A percentile compares a stretch with the other conserved stretches of the same genome.
These are phyloP conservation scores for Xestia c-nigrum DNA, from an alignment of 2,888 invertebrate species.

Conservation along the genomic window DNA sequence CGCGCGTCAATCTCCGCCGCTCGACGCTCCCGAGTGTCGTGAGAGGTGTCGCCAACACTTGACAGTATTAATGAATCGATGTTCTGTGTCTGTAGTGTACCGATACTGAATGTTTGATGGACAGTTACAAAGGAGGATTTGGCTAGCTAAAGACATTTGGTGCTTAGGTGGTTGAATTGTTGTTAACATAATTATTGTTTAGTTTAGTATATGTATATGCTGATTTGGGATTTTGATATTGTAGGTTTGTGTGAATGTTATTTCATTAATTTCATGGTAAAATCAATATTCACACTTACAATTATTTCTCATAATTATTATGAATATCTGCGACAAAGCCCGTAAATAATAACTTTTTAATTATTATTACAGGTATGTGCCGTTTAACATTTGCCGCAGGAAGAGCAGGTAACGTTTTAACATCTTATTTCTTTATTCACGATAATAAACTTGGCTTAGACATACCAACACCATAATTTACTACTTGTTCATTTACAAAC, in stretches of 20 bases:
- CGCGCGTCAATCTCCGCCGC: conserved; percentile 68
- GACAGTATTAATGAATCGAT: conserved; percentile 67
- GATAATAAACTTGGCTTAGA: conserved; percentile 61
- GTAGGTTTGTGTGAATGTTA: background rate
- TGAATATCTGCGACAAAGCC: background rate
- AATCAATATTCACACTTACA: background rate
- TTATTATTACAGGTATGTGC: conserved; percentile 76
- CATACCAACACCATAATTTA: conserved; percentile 48
- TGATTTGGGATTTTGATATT: background rate
- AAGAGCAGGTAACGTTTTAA: conserved; percentile 21
- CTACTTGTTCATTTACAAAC: conserved; percentile 58
- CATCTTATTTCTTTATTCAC: conserved; percentile 58
- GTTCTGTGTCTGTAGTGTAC: conserved; percentile 33
- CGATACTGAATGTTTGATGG: conserved; percentile 44
- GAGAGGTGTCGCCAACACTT: conserved; percentile 65
- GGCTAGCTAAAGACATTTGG: conserved; percentile 21
- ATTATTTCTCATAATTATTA: background rate
- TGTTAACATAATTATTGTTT: conserved; percentile 7
- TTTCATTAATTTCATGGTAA: background rate
- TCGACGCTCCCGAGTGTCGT: conserved; percentile 58
- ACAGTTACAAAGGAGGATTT: conserved; percentile 32
- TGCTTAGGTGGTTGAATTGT: conserved; percentile 5
- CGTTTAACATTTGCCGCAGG: conserved; percentile 10
- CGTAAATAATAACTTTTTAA: conserved; percentile 19
- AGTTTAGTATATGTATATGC: background rate